These are phyloP conservation scores for Calameuta pallipes DNA, from an alignment of 2,888 invertebrate genomes.

Conservation along the genomic window DNA sequence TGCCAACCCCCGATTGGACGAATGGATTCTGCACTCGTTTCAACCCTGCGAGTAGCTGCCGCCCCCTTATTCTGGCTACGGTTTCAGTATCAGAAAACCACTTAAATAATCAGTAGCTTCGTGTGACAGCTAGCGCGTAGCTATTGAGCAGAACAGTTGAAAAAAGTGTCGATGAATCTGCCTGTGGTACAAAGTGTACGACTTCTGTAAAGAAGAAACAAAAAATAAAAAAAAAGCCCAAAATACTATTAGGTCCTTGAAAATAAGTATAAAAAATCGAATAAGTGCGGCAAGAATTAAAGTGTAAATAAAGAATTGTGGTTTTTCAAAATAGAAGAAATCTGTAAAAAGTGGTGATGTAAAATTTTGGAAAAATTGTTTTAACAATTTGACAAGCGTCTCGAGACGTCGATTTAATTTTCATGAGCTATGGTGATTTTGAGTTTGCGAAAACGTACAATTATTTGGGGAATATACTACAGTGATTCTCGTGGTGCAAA, in stretches of 20 bases:
- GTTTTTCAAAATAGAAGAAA: not conserved
- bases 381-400: too few species aligned
- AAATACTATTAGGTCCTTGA: not conserved
- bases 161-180: not conserved
- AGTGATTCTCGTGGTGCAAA: constrained; percentile 4
- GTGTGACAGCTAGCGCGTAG: not conserved
- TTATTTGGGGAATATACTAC: not conserved
- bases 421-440: not conserved
- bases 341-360: too few species aligned
- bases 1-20: constrained; percentile 48
- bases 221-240: not conserved
- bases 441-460: not conserved
- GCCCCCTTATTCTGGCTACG: constrained; percentile 27
- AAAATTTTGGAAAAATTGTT: too few species aligned
- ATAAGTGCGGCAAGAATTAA: not conserved
- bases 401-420: too few species aligned
- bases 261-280: not conserved
- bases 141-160: not conserved
- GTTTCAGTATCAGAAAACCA: constrained; percentile 42
- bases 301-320: not conserved
- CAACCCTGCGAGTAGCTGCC: constrained; percentile 45
- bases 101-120: constrained; percentile 33
- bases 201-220: not conserved
- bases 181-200: not conserved
- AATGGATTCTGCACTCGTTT: constrained; percentile 36